phyloP scores from a whole-genome alignment of 1,140 invertebrate genomes.

The Sipha flava region DNA sequence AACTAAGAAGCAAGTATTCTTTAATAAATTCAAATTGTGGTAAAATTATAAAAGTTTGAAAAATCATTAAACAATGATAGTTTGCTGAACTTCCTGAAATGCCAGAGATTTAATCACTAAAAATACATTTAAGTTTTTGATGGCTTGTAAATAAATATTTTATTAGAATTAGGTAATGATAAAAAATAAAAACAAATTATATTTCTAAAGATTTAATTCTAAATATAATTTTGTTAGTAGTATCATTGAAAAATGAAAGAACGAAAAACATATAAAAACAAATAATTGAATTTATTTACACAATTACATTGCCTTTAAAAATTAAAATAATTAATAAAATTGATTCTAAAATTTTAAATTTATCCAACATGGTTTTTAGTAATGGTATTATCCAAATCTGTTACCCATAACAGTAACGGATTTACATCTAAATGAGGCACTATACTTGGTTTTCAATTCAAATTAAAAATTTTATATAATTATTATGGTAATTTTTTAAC shows the following conservation, averaged over 20 bases:
- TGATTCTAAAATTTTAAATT: slow-evolving; percentile 1
- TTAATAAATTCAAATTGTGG: too few species aligned
- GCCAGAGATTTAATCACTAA: too few species aligned
- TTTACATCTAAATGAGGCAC: not conserved
- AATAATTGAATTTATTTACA: slow-evolving; percentile 31
- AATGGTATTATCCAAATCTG: not conserved
- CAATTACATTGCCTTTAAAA: slow-evolving; percentile 23
- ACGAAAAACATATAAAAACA: slow-evolving; percentile 7
- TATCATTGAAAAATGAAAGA: not conserved
- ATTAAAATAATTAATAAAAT: slow-evolving; percentile 13
- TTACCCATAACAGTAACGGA: not conserved
- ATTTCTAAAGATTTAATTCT: not conserved
- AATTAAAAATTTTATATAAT: not conserved
- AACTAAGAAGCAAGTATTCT: not conserved
- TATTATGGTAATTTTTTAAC: not conserved
- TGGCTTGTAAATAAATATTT: too few species aligned
- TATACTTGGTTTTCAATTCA: not conserved
- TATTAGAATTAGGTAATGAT: not conserved
- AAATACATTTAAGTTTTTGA: too few species aligned
- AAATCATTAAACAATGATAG: too few species aligned
- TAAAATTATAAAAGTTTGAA: too few species aligned
- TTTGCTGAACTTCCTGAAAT: too few species aligned
- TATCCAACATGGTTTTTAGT: not conserved
- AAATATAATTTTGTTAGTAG: not conserved
- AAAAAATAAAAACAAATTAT: not conserved